A percentile compares a stretch with the other conserved stretches of the same genome.
Evolutionary conservation across 2,113 vertebrate genomes (phyloP).

Genomic region (Scomber scombrus): DNA sequence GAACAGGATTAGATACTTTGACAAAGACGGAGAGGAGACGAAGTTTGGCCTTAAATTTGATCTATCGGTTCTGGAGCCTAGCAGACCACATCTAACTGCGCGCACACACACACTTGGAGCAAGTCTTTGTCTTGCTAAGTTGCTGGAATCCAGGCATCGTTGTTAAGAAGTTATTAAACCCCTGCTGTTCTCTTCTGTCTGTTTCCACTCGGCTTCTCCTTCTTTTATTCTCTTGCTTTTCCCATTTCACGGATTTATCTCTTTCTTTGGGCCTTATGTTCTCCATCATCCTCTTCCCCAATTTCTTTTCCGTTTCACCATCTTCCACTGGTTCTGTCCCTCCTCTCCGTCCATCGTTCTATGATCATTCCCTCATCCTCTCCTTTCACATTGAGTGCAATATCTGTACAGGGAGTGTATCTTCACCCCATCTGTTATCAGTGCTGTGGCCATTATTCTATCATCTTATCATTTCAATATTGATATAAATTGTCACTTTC

Average conservation of each 20-base stretch:
- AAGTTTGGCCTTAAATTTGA: neutral
- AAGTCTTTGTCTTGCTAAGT: slow-evolving; percentile 51
- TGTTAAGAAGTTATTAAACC: slow-evolving; percentile 56
- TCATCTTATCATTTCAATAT: no score
- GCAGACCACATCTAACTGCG: slow-evolving; percentile 16
- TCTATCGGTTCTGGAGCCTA: slow-evolving; percentile 33
- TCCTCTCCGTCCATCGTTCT: neutral
- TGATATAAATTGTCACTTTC: no score
- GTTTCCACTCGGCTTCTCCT: neutral
- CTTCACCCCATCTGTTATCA: no score
- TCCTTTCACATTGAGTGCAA: no score
- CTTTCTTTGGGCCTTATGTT: neutral
- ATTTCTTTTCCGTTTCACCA: neutral
- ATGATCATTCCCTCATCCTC: neutral
- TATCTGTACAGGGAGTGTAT: no score
- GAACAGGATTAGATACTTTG: neutral
- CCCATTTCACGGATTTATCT: slow-evolving; percentile 2
- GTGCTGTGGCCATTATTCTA: no score
- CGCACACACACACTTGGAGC: neutral
- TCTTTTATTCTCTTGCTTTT: neutral
- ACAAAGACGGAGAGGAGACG: neutral
- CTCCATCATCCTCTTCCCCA: neutral
- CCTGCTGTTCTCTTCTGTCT: slow-evolving; percentile 52
- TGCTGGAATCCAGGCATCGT: slow-evolving; percentile 43
- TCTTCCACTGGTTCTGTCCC: neutral